Base-by-base conservation (phyloP, 2,797 vertebrate genomes). In the Leptatherina wallacei region DNA sequence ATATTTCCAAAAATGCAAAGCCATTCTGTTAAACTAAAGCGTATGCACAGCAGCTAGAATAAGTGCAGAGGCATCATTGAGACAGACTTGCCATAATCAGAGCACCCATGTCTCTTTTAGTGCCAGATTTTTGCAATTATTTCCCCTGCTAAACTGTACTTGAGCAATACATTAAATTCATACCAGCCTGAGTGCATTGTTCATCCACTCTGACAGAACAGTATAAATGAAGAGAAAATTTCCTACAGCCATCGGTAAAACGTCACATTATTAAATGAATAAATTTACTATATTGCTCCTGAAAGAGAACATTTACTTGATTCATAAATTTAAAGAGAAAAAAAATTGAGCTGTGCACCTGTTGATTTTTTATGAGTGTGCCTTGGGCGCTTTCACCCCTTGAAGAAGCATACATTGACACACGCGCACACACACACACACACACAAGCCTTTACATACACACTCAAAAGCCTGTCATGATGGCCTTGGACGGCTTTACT, bases 401-500 rank as follows among this genome's bases (percentile, higher is more conserved):
- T 77, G 36, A 62, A 77, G 68, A 63, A 55, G 77, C 18, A 83
- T 38, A 67, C 70, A 84, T 72, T 80, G 71, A 42, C 52, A 74
- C 63, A 22, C 57, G 54, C 65, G 54, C 66, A 52, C 42, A 68
- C 67, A 42, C 18, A 56, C n/a, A n/a, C n/a, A 51, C 47, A 51
- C 52, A 54, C 27, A 52, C 24, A 83, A 36, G 35, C 51, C 42
- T 67, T 64, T 51, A 79, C 59, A 75, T 59, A 83, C 57, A 63
- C 58, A 78, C 68, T 74, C 68, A 73, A 68, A 75, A 66, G 61
- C 70, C 87, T 89, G 88, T 88, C 87, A 90, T 73, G 61, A 80
- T 57, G 57, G 91, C 89, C 88, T 91, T 89, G 90, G 78, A 84
- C 88, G 78, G 85, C 80, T 93, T 93, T 92, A 90, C 85, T 93